These are phyloP conservation scores for Papilio xuthus DNA, from an alignment of 1,140 invertebrate genomes.

Conservation along the genomic window DNA sequence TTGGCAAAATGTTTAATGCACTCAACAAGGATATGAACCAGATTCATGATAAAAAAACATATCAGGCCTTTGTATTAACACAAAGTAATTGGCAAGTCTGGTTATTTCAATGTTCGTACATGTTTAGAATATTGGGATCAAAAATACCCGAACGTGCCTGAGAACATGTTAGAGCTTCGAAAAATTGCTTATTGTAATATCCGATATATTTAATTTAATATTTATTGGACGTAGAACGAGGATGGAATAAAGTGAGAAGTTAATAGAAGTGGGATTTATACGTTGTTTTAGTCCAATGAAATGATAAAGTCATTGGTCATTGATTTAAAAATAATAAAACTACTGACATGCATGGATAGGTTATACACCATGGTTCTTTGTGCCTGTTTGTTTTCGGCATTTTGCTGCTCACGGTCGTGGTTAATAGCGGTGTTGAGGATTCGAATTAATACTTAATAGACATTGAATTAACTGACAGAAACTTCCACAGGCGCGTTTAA, in stretches of 20 bases:
- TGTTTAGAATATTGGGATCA: not conserved
- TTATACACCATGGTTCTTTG: too few relatives aligned
- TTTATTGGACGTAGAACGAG: not conserved
- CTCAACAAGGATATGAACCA: too few relatives aligned
- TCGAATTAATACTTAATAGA: too few relatives aligned
- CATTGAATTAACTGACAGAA: too few relatives aligned
- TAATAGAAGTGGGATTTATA: not conserved
- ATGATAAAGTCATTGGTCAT: not conserved
- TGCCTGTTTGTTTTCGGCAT: too few relatives aligned
- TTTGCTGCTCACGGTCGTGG: too few relatives aligned
- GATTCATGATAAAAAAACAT: not conserved
- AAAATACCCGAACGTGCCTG: not conserved
- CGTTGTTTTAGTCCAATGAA: not conserved
- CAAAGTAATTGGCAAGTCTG: conserved; percentile 22
- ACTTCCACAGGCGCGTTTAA: too few relatives aligned
- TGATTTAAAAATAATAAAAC: too few relatives aligned
- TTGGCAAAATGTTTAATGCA: too few relatives aligned
- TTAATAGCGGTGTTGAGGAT: too few relatives aligned
- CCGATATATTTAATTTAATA: conserved; percentile 8
- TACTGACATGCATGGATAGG: too few relatives aligned
- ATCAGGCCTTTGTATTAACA: not conserved
- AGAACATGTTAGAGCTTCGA: not conserved
- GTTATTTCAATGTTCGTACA: conserved; percentile 12
- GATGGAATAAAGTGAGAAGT: not conserved
- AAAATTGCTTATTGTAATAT: conserved; percentile 20